Percentiles rank a stretch among this genome's conserved stretches.
Evolutionary conservation across 2,797 vertebrate genomes (phyloP).

Genomic region (Megalops cyprinoides): DNA sequence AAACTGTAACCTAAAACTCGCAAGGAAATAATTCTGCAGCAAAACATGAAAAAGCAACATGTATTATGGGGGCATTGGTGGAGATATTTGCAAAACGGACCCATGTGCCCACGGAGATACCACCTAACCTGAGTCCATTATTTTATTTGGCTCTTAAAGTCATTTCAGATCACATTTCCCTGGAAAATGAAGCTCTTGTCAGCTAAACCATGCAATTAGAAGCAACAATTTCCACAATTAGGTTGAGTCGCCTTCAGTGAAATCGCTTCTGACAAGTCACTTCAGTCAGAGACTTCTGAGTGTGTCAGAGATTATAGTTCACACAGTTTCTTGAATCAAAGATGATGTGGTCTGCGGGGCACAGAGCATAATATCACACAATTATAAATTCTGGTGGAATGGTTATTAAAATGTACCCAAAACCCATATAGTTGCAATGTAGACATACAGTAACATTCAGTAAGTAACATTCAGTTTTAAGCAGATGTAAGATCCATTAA

Average conservation of each 20-base stretch:
- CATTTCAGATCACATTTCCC: slow-evolving; percentile 22
- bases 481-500: not conserved
- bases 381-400: not conserved
- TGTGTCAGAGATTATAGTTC: slow-evolving; percentile 36
- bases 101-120: not conserved
- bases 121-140: slow-evolving; percentile 7
- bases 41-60: not conserved
- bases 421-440: not conserved
- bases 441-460: no score
- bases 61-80: not conserved
- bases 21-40: not conserved
- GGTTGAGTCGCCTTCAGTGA: slow-evolving; percentile 19
- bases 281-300: slow-evolving; percentile 31
- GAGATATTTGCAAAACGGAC: not conserved
- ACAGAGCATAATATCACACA: no score
- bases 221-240: slow-evolving; percentile 39
- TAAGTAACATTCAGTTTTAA: not conserved
- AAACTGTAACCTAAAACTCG: no score
- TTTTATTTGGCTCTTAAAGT: slow-evolving; percentile 20
- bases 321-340: not conserved
- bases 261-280: slow-evolving; percentile 28
- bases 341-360: no score
- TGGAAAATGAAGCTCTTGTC: slow-evolving; percentile 26
- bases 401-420: not conserved
- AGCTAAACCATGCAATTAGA: slow-evolving; percentile 32